phyloP scores from a whole-genome alignment of 2,797 vertebrate genomes.

The Spinibarbus caldwelli region DNA sequence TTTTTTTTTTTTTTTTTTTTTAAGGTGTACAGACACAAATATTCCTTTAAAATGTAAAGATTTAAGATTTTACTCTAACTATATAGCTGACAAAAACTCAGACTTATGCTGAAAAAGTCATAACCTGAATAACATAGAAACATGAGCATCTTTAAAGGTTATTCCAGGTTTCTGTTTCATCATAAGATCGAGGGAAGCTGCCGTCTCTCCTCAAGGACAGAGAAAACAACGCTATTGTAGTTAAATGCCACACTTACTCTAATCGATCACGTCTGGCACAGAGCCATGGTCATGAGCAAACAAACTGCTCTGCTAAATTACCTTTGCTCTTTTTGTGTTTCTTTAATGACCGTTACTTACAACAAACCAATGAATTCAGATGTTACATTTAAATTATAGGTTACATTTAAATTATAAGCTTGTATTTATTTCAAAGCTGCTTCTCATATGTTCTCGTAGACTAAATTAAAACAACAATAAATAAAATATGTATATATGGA shows the following conservation, averaged over 20 bases:
- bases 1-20: no score
- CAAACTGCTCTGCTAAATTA: not conserved
- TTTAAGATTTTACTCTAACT: no score
- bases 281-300: not conserved
- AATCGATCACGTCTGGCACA: conserved; percentile 27
- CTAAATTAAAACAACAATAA: not conserved
- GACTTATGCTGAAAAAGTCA: not conserved
- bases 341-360: not conserved
- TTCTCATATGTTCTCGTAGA: not conserved
- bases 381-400: not conserved
- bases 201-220: not conserved
- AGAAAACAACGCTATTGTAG: conserved; percentile 36
- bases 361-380: not conserved
- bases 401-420: not conserved
- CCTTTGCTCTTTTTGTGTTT: not conserved
- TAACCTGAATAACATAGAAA: not conserved
- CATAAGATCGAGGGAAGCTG: not conserved
- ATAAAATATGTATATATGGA: not conserved
- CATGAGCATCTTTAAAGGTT: not conserved
- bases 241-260: conserved; percentile 52
- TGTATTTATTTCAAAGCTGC: not conserved
- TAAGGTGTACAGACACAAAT: not conserved
- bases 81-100: not conserved
- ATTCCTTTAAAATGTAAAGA: not conserved
- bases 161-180: not conserved